Percentiles rank a stretch among this genome's conserved stretches.
These are phyloP conservation scores for Cranoglanis bouderius DNA, from an alignment of 2,113 vertebrate species.

Conservation along the genomic window DNA sequence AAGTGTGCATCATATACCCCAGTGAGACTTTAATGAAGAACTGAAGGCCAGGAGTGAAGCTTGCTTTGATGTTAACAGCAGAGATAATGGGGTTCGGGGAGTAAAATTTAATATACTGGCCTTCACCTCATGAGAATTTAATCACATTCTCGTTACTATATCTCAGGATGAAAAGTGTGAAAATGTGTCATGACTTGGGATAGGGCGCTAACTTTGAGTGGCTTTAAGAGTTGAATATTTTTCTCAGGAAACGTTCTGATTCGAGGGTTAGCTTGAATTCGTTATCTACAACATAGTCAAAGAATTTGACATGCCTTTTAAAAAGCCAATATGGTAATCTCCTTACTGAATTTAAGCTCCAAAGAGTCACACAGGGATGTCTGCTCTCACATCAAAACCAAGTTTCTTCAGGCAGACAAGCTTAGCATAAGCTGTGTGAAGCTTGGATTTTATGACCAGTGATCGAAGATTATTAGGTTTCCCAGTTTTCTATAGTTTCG, in stretches of 20 bases:
- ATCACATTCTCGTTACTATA: not conserved
- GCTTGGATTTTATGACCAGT: constrained; percentile 45
- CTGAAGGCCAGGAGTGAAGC: constrained; percentile 1
- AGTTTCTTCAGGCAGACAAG: constrained; percentile 49
- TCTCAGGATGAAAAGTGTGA: not conserved
- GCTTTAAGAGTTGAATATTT: not conserved
- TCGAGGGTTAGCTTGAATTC: not conserved
- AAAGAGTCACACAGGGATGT: constrained; percentile 27
- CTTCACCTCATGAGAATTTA: constrained; percentile 29
- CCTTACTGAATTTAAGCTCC: constrained; percentile 52
- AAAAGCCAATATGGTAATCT: constrained; percentile 55
- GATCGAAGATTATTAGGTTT: constrained; percentile 7
- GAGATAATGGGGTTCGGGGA: not conserved
- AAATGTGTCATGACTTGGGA: not conserved
- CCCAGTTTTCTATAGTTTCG: not conserved
- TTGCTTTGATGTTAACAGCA: constrained; percentile 15
- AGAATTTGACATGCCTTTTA: constrained; percentile 37
- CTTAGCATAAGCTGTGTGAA: constrained; percentile 56
- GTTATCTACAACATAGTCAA: not conserved
- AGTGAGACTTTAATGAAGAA: constrained; percentile 39
- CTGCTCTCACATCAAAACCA: constrained; percentile 37
- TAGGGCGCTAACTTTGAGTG: not conserved
- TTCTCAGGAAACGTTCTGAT: not conserved
- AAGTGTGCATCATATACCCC: not conserved
- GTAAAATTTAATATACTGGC: constrained; percentile 8